These are phyloP conservation scores for Cygnus atratus DNA, from an alignment of 2,113 vertebrate species.

Conservation along the genomic window DNA sequence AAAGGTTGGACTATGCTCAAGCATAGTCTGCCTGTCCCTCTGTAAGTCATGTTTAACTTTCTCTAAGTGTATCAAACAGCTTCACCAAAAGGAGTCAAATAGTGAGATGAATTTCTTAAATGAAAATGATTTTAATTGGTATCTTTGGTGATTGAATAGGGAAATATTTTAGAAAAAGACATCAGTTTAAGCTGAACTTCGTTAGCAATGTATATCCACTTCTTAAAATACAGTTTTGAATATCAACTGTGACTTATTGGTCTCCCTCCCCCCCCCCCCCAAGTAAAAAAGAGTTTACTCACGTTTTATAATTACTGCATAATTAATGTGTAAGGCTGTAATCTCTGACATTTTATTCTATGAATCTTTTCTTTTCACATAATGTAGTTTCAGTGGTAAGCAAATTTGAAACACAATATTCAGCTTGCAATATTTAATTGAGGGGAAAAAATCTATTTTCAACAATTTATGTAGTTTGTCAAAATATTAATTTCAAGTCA, in stretches of 20 bases:
- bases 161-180: background rate
- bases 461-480: background rate
- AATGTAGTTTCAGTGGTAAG: background rate
- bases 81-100: background rate
- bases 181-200: background rate
- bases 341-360: background rate
- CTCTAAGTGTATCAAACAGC: background rate
- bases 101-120: background rate
- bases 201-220: background rate
- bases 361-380: background rate
- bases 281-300: background rate
- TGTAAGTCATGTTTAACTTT: background rate
- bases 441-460: accelerated
- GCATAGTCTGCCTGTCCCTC: accelerated
- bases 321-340: background rate
- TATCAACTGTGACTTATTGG: background rate
- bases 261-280: background rate
- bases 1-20: background rate
- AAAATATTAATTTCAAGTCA: background rate
- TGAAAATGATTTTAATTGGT: background rate
- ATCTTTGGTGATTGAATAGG: background rate
- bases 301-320: background rate
- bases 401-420: background rate
- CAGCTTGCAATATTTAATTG: background rate
- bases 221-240: background rate